Base-by-base conservation (phyloP, 1,140 invertebrate species). In the Drosophila asahinai region DNA sequence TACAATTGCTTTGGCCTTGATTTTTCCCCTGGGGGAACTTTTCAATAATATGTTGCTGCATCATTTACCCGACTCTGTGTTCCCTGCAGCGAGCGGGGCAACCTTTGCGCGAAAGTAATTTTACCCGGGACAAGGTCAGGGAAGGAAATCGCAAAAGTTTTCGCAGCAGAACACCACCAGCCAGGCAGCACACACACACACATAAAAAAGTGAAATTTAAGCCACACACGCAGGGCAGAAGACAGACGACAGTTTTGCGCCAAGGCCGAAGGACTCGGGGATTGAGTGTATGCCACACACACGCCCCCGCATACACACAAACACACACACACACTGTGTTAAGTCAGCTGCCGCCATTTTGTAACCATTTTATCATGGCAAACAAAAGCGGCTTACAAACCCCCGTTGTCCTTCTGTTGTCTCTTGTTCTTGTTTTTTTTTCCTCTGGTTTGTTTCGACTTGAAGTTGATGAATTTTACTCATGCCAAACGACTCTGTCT, bases 311-410 rank as follows among this genome's bases (percentile, higher is more conserved):
- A 62, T 25, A 43, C 38, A 12, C 33, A 42, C 43, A 42, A 27
- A 25, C 38, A 5, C 30, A 43, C 42, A 49, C 33, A 51, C 42
- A 67, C 25, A 57, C 38, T 63, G 62, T 77, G 79, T 83, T 70
- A 83, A 83, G 81, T 80, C 81, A 86, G 80, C 66, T 86, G 83
- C 83, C 83, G 72, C 83, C 83, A 86, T 86, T 86, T 86, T 87
- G 83, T 83, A 83, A 62, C 66, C 71, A 87, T 86, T 87, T 83
- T 83, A 83, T 68, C 83, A 87, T 82, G 83, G 68, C 80, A 83
- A 79, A 79, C 70, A 87, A 86, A 76, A 75, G 71, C 65, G 49
- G 72, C 77, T 62, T 77, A 77, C 74, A 47, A 12, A 25, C 48
- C 48, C 12, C 51, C 38, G n/a, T 36, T 47, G 43, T 33, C 43